Base-by-base conservation (phyloP, 2,888 invertebrate species). In the Coelopa pilipes region DNA sequence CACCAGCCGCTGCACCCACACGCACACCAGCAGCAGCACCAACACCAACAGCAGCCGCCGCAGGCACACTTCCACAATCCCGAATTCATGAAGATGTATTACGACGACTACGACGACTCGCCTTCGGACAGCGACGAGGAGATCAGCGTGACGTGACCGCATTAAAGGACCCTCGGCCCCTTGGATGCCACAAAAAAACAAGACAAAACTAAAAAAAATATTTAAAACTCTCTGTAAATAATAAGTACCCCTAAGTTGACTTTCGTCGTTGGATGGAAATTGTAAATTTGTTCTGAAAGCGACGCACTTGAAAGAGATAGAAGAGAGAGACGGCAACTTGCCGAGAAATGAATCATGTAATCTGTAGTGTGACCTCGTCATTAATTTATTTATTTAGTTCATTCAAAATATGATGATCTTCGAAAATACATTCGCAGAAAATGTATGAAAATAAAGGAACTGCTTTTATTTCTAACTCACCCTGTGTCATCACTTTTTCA, bases 131-230 rank as follows among this genome's bases (percentile, higher is more conserved):
- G 92, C 75, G 93, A 94, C 82, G 95, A 94, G 82, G 95, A 95
- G 86, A 95, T 95, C 79, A 94, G 94, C 86, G 95, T 95, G 86
- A 95, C 95, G 90, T 95, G 94, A 95, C 93, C 87, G 87, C 84
- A 78, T 82, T 82, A 80, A 82, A 69, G 57, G 49, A 57, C 53
- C n/a, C 45, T 63, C 60, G 65, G 5, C 17, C 45, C 45, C 49
- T 24, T 12, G 11, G 47, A 59, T 46, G 53, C 45, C 46, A 62
- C 19, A 62, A 59, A 70, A 57, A 67, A 62, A 21, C 45, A 57
- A 46, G 49, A 59, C 34, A 34, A 34, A 34, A 2, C 34, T 46
- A 17, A 19, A 24, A n/a, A 74, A 62, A 12, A 34, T 45, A 15
- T 24, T 34, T 34, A 7, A 34, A 34, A 2, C 47, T 19, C 15